Evolutionary conservation across 2,888 invertebrate species (phyloP).

Genomic region (Lottia gigantea): DNA sequence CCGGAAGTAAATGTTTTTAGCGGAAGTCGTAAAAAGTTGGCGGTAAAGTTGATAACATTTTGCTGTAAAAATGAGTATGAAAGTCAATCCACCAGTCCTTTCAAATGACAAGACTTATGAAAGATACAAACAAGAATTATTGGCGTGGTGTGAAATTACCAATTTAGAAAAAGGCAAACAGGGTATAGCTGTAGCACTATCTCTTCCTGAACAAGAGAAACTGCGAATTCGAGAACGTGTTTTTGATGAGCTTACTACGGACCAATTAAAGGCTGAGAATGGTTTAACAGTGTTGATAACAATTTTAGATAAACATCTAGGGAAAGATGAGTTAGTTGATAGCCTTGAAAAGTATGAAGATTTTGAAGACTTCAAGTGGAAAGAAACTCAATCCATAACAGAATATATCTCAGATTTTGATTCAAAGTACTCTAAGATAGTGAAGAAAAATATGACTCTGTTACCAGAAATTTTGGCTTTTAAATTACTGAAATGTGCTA

Average conservation of each 20-base stretch:
- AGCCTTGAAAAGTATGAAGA: conserved; percentile 8
- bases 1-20: too few relatives aligned
- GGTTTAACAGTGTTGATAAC: not conserved
- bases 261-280: not conserved
- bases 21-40: too few relatives aligned
- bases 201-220: not conserved
- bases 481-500: conserved; percentile 2
- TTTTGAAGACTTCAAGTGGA: too few relatives aligned
- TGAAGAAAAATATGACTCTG: not conserved
- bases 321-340: not conserved
- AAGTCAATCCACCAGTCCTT: not conserved
- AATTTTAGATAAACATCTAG: not conserved
- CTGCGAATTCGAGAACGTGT: not conserved
- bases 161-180: not conserved
- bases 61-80: too few relatives aligned
- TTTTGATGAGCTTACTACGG: not conserved
- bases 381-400: not conserved
- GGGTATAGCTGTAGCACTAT: not conserved
- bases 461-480: not conserved
- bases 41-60: too few relatives aligned
- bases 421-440: not conserved
- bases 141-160: too few relatives aligned
- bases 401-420: conserved; percentile 7
- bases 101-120: not conserved
- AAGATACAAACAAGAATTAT: not conserved